Evolutionary conservation across 2,797 vertebrate genomes (phyloP).

Genomic region (Sarcophilus harrisii): DNA sequence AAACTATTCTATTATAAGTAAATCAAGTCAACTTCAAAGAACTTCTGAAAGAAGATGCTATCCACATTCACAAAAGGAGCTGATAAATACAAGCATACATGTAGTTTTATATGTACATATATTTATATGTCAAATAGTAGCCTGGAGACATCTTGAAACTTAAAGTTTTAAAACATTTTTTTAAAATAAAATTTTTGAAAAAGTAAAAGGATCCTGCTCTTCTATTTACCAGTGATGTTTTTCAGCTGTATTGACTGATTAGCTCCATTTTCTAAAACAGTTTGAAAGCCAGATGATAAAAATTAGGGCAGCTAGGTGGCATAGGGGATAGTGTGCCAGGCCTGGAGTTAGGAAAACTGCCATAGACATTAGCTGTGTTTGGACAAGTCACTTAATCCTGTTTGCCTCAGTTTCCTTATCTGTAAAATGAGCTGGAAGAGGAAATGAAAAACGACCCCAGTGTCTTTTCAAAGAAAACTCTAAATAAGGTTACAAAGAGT

Average conservation of each 20-base stretch:
- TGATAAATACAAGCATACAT: not conserved
- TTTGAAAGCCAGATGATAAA: not conserved
- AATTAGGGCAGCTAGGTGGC: not conserved
- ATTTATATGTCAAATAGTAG: too few relatives aligned
- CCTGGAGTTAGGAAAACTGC: not conserved
- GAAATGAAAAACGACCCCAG: not conserved
- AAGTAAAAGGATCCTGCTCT: not conserved
- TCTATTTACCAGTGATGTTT: not conserved
- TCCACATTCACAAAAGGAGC: too few relatives aligned
- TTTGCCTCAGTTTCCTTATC: not conserved
- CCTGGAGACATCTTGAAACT: not conserved
- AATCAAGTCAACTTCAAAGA: too few relatives aligned
- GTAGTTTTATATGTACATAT: too few relatives aligned
- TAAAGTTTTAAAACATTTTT: not conserved
- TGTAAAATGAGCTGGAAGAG: not conserved
- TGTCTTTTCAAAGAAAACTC: not conserved
- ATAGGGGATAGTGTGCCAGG: not conserved
- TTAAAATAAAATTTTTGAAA: not conserved
- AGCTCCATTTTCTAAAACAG: not conserved
- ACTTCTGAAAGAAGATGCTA: too few relatives aligned
- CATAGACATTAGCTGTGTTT: not conserved
- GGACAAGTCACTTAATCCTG: not conserved
- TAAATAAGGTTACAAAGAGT: not conserved
- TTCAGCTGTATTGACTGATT: not conserved
- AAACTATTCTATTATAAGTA: too few relatives aligned